phyloP scores from a whole-genome alignment of 2,888 invertebrate genomes.

The Acholoe squamosa region DNA sequence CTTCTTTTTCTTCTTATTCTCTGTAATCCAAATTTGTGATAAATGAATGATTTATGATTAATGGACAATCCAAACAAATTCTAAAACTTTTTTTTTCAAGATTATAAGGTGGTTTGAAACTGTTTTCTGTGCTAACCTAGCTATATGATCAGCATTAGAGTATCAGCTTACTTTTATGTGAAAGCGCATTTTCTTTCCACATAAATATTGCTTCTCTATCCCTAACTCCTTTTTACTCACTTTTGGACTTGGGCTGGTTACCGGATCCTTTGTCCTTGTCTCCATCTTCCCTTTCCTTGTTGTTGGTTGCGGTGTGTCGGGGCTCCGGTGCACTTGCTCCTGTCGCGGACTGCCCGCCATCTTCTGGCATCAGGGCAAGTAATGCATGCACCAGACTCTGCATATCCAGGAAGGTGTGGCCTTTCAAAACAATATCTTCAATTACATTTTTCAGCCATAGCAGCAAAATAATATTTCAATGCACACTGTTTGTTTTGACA shows the following conservation, averaged over 20 bases:
- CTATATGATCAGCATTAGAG: no score
- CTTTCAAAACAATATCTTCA: background rate
- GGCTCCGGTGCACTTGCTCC: background rate
- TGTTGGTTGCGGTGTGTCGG: background rate
- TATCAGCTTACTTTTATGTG: no score
- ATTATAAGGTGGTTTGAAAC: no score
- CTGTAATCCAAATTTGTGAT: background rate
- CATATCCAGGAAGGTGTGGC: conserved; percentile 25
- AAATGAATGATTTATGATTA: background rate
- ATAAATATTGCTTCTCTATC: no score
- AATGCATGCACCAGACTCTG: conserved; percentile 21
- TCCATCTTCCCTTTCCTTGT: background rate
- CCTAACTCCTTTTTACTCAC: no score
- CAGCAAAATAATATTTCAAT: no score
- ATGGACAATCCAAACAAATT: no score
- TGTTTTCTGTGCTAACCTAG: no score
- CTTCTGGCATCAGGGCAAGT: background rate
- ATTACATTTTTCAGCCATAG: no score
- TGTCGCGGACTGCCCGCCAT: background rate
- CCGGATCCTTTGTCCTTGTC: background rate
- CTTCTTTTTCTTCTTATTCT: conserved; percentile 28
- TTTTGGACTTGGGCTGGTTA: background rate
- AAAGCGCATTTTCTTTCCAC: no score
- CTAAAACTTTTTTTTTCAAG: no score
- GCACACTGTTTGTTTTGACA: no score